Conservation (phyloP, 2,888 invertebrate species). For the Pharmacophagus antenor region DNA sequence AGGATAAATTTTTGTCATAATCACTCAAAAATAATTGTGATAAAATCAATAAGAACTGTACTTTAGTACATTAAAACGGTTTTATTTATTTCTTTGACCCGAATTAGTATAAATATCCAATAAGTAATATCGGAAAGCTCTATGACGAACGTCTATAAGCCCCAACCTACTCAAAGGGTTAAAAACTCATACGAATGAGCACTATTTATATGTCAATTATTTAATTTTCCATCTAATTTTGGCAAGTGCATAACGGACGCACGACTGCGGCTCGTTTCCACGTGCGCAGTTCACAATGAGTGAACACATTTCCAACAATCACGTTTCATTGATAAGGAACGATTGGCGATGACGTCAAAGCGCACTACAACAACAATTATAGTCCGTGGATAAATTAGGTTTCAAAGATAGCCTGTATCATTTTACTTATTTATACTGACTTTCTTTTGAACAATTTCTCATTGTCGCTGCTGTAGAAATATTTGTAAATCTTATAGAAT, state of each 20-base stretch:
- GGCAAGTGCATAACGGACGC: not conserved
- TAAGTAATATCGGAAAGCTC: too few relatives aligned
- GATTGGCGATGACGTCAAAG: constrained; percentile 7
- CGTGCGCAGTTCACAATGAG: constrained; percentile 14
- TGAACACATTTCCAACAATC: constrained; percentile 13
- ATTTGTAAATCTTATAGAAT: too few relatives aligned
- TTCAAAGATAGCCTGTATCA: not conserved
- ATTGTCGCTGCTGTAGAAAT: too few relatives aligned
- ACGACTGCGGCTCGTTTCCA: not conserved
- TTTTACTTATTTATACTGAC: not conserved
- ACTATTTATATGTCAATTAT: not conserved
- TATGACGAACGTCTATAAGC: too few relatives aligned
- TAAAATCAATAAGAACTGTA: too few relatives aligned
- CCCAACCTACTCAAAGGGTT: too few relatives aligned
- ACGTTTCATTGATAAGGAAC: constrained; percentile 22
- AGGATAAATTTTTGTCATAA: too few relatives aligned
- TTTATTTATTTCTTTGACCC: too few relatives aligned
- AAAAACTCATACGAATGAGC: too few relatives aligned
- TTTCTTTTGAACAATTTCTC: not conserved
- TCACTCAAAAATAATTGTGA: too few relatives aligned
- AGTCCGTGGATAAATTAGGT: not conserved
- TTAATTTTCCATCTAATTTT: not conserved
- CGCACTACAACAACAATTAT: constrained; percentile 4
- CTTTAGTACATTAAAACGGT: too few relatives aligned
- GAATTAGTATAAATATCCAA: too few relatives aligned